Evolutionary conservation across 2,888 invertebrate species (phyloP).

Genomic region (Trichacis sp.): DNA sequence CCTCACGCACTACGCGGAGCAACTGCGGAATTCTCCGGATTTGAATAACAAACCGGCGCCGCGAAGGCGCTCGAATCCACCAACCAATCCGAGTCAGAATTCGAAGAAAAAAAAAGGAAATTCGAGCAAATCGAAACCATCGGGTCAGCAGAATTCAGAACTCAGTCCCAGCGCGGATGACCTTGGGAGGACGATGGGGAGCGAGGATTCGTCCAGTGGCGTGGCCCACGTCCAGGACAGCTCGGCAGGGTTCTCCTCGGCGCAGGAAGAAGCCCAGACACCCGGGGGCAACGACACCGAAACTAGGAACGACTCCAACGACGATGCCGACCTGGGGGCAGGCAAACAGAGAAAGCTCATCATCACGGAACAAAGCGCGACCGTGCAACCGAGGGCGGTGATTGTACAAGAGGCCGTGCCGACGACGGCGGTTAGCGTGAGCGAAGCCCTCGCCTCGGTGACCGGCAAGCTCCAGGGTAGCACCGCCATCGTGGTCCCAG

Average conservation of each 20-base stretch:
- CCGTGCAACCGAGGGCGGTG: slow-evolving; percentile 60
- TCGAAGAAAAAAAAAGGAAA: slow-evolving; percentile 79
- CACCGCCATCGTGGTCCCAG: slow-evolving; percentile 79
- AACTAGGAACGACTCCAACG: slow-evolving; percentile 59
- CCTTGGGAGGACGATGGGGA: slow-evolving; percentile 78
- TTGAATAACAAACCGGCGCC: slow-evolving; percentile 85
- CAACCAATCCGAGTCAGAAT: slow-evolving; percentile 78
- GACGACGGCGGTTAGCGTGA: slow-evolving; percentile 67
- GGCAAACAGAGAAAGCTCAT: slow-evolving; percentile 61
- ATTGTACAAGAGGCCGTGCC: slow-evolving; percentile 65
- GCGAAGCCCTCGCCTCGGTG: slow-evolving; percentile 76
- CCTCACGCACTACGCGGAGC: slow-evolving; percentile 83
- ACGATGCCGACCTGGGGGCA: slow-evolving; percentile 58
- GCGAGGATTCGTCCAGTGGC: slow-evolving; percentile 83
- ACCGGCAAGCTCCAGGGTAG: slow-evolving; percentile 73
- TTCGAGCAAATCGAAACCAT: slow-evolving; percentile 73
- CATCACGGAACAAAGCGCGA: slow-evolving; percentile 61
- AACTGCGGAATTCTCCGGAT: slow-evolving; percentile 83
- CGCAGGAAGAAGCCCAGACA: slow-evolving; percentile 57
- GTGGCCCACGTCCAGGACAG: slow-evolving; percentile 67
- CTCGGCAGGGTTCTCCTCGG: slow-evolving; percentile 64
- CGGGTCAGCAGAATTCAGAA: slow-evolving; percentile 68
- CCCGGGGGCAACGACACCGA: slow-evolving; percentile 53
- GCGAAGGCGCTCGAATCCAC: slow-evolving; percentile 79
- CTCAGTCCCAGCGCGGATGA: slow-evolving; percentile 77